phyloP scores from a whole-genome alignment of 2,888 invertebrate species.

The Linyphia triangularis region DNA sequence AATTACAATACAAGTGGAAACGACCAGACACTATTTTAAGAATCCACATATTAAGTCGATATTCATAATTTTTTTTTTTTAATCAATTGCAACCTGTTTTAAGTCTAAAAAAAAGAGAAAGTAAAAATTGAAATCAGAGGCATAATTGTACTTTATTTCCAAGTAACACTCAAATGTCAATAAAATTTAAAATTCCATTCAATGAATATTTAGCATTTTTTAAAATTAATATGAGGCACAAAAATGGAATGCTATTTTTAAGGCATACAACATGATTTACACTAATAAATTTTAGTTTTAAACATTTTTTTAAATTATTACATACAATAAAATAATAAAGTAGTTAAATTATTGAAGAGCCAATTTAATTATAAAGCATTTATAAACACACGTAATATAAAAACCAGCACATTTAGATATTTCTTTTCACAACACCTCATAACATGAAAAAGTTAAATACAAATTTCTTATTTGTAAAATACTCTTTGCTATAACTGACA shows the following conservation, averaged over 20 bases:
- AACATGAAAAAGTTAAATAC: not conserved
- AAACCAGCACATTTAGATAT: not conserved
- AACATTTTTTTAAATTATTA: not conserved
- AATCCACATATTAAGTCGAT: not conserved
- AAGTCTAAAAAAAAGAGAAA: not conserved
- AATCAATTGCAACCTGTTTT: not conserved
- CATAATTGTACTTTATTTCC: conserved; percentile 56
- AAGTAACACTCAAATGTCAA: conserved; percentile 22
- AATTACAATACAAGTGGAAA: too few relatives aligned
- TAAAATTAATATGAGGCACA: conserved; percentile 12
- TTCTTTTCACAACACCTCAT: not conserved
- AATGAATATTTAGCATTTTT: conserved; percentile 26
- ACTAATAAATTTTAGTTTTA: too few relatives aligned
- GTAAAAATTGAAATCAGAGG: conserved; percentile 28
- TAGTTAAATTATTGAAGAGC: not conserved
- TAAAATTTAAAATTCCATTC: conserved; percentile 31
- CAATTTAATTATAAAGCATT: not conserved
- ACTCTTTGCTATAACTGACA: not conserved
- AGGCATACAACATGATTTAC: conserved; percentile 1
- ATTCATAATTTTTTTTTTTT: not conserved
- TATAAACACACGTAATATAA: not conserved
- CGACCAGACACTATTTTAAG: too few relatives aligned
- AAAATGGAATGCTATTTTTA: conserved; percentile 55
- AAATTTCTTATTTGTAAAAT: conserved; percentile 6
- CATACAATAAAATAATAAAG: not conserved